Evolutionary conservation across 2,113 vertebrate genomes (phyloP).

Genomic region (Amia ocellicauda): DNA sequence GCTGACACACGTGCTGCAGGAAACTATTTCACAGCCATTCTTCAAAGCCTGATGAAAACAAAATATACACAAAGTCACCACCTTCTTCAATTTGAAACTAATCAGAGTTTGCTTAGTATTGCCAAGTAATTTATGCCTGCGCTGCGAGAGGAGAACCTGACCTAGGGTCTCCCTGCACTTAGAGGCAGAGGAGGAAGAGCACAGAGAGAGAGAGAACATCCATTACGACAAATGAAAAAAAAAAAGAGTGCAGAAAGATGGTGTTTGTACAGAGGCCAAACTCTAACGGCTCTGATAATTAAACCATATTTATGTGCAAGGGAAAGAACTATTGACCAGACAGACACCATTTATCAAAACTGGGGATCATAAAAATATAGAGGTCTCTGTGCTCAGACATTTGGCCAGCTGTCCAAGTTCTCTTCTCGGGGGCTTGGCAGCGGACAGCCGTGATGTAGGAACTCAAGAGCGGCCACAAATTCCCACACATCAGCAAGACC

Average conservation of each 20-base stretch:
- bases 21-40: constrained; percentile 54
- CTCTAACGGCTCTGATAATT: constrained; percentile 3
- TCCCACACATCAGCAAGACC: too few relatives aligned
- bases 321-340: constrained; percentile 5
- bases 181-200: neutral
- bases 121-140: constrained; percentile 48
- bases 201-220: too few relatives aligned
- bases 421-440: too few relatives aligned
- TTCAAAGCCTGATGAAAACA: constrained; percentile 61
- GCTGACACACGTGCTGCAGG: constrained; percentile 40
- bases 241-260: too few relatives aligned
- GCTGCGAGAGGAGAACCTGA: constrained; percentile 42
- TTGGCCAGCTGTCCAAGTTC: neutral
- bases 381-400: neutral
- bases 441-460: too few relatives aligned
- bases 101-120: constrained; percentile 40
- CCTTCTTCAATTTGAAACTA: constrained; percentile 50
- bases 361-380: neutral
- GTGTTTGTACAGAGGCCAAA: constrained; percentile 10
- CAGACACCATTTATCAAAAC: constrained; percentile 6
- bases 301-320: constrained; percentile 19
- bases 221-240: too few relatives aligned
- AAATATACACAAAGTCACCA: constrained; percentile 50
- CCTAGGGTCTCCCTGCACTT: constrained; percentile 18
- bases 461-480: too few relatives aligned